Conservation (phyloP, 2,888 invertebrate genomes). For the Polylopha cassiicola region DNA sequence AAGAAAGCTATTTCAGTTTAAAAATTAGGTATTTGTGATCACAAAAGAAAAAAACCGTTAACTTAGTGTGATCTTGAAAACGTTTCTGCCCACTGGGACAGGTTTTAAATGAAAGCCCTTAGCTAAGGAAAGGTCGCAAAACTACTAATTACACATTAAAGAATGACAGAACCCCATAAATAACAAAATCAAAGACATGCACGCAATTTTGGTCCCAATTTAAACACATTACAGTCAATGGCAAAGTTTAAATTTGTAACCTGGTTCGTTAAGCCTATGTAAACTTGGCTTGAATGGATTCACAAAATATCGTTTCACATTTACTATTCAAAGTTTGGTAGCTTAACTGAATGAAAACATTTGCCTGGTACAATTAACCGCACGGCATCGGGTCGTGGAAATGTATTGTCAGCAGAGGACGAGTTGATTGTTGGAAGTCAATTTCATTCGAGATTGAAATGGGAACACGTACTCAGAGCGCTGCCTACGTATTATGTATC, state of each 20-base stretch:
- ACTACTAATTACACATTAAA: slow-evolving; percentile 9
- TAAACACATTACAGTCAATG: slow-evolving; percentile 9
- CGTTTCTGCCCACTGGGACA: too few relatives aligned
- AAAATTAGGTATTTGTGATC: too few relatives aligned
- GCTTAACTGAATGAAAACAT: slow-evolving; percentile 29
- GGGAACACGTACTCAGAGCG: too few relatives aligned
- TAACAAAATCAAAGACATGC: slow-evolving; percentile 8
- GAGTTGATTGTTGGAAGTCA: slow-evolving; percentile 24
- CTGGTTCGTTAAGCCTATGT: slow-evolving; percentile 20
- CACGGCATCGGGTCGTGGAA: slow-evolving; percentile 23
- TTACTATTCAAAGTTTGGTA: slow-evolving; percentile 21
- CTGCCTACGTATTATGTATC: too few relatives aligned
- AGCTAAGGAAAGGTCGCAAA: slow-evolving; percentile 4
- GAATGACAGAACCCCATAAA: slow-evolving; percentile 3
- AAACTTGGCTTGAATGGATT: slow-evolving; percentile 31
- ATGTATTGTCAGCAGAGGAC: slow-evolving; percentile 24
- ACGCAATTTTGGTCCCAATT: neutral
- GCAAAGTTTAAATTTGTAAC: slow-evolving; percentile 5
- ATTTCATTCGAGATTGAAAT: slow-evolving; percentile 12
- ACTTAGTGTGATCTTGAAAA: too few relatives aligned
- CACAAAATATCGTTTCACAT: slow-evolving; percentile 31
- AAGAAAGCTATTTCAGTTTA: too few relatives aligned
- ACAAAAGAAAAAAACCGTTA: too few relatives aligned
- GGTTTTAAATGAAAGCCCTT: slow-evolving; percentile 1
- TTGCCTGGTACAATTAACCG: slow-evolving; percentile 31